Percentiles rank a stretch among this genome's conserved stretches.
These are phyloP conservation scores for Anniella stebbinsi DNA, from an alignment of 2,797 vertebrate species.

Conservation along the genomic window DNA sequence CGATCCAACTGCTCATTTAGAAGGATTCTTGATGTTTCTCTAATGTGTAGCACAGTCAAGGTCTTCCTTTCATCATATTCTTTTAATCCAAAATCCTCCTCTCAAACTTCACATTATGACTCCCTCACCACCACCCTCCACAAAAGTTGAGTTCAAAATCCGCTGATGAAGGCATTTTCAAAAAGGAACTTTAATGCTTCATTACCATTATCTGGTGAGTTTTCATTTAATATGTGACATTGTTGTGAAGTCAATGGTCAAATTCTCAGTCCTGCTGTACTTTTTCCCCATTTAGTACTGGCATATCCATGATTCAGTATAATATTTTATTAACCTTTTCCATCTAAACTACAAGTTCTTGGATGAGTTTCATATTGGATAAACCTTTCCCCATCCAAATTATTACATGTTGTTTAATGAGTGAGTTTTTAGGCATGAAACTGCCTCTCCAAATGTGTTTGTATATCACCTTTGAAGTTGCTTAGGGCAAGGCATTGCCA, in stretches of 20 bases:
- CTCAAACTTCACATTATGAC: background rate
- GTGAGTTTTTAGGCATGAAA: too few species aligned
- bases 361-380: too few species aligned
- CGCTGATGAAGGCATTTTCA: background rate
- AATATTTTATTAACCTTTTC: background rate
- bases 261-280: background rate
- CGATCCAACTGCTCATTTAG: too few species aligned
- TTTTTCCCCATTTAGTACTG: background rate
- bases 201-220: background rate
- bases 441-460: background rate
- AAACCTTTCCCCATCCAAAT: background rate
- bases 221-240: background rate
- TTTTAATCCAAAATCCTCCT: background rate
- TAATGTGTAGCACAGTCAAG: background rate
- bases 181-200: background rate
- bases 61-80: background rate
- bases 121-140: background rate
- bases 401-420: background rate
- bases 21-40: background rate
- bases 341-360: background rate
- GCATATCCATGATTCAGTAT: background rate
- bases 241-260: background rate
- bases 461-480: background rate
- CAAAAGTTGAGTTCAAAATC: background rate
- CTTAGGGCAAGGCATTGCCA: background rate